These are phyloP conservation scores for Todiramphus chloris DNA, from an alignment of 2,113 vertebrate species.

Conservation along the genomic window DNA sequence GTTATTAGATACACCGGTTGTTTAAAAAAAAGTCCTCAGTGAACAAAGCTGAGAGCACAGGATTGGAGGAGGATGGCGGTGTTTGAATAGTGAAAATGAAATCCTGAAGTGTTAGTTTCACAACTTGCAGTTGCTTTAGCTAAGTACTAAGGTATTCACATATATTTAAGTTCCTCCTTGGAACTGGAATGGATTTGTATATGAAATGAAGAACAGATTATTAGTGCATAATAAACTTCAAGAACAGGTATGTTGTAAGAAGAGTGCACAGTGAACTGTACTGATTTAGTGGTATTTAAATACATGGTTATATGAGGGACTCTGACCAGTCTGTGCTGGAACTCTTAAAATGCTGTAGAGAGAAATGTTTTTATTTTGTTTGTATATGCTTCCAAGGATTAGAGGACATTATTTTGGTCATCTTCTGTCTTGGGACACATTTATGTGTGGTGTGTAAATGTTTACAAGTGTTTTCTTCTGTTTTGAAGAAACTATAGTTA, in stretches of 20 bases:
- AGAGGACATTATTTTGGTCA: background rate
- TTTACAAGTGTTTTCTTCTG: background rate
- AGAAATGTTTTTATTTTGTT: background rate
- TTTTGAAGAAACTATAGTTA: background rate
- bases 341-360: background rate
- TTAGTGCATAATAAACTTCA: background rate
- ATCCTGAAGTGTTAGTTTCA: background rate
- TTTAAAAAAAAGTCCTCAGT: background rate
- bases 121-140: background rate
- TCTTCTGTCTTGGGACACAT: background rate
- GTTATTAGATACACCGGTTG: rapidly evolving
- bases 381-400: background rate
- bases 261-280: background rate
- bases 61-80: background rate
- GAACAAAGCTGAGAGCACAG: background rate
- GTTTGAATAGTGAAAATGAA: background rate
- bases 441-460: background rate
- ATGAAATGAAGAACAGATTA: background rate
- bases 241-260: background rate
- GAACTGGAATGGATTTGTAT: background rate
- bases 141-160: rapidly evolving
- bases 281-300: background rate
- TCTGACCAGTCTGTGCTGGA: rapidly evolving
- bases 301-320: background rate
- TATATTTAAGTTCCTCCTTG: background rate